A percentile compares a stretch with the other conserved stretches of the same genome.
Evolutionary conservation across 2,113 vertebrate species (phyloP).

Genomic region (Trematomus loennbergii): DNA sequence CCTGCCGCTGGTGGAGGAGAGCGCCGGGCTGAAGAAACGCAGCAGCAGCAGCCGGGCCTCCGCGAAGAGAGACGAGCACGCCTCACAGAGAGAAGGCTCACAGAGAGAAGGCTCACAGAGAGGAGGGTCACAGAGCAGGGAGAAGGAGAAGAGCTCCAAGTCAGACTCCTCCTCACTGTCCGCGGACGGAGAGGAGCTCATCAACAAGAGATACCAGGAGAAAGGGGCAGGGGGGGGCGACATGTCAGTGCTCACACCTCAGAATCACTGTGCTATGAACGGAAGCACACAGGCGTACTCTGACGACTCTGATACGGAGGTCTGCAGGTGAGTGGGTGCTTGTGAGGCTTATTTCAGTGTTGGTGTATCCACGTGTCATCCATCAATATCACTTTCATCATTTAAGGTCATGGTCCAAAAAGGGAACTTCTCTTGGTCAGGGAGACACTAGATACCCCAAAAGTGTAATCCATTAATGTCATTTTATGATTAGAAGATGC

Average conservation of each 20-base stretch:
- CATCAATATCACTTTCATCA: neutral
- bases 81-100: constrained; percentile 29
- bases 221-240: constrained; percentile 76
- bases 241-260: constrained; percentile 67
- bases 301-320: constrained; percentile 87
- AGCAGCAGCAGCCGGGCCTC: constrained; percentile 39
- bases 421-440: neutral
- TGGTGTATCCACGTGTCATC: neutral
- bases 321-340: constrained; percentile 92
- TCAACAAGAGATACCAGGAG: constrained; percentile 81
- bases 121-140: too few relatives aligned
- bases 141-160: constrained; percentile 39
- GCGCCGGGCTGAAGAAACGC: constrained; percentile 69
- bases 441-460: neutral
- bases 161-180: constrained; percentile 61
- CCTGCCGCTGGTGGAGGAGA: constrained; percentile 49
- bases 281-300: constrained; percentile 46
- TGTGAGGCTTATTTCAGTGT: constrained; percentile 72
- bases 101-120: constrained; percentile 21
- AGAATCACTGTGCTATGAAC: constrained; percentile 54
- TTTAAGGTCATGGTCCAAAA: neutral
- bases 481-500: too few relatives aligned
- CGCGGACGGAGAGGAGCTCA: constrained; percentile 72
- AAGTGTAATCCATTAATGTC: neutral
- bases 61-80: constrained; percentile 38